Base-by-base conservation (phyloP, 2,113 vertebrate species). In the Ageneiosus marmoratus region DNA sequence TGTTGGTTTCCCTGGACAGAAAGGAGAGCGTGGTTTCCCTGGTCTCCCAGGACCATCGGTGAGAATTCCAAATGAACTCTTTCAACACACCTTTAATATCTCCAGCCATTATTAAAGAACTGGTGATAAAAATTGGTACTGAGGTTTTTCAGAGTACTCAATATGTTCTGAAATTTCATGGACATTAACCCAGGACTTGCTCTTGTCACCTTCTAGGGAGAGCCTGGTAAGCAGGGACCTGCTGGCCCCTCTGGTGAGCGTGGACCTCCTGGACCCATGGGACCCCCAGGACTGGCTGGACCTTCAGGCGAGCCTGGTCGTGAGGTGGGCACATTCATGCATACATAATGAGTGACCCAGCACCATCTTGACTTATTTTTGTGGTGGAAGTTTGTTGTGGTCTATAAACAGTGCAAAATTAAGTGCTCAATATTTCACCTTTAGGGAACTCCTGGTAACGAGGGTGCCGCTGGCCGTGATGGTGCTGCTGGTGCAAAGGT, bases 11-110 rank as follows among this genome's bases (percentile, higher is more conserved):
- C 96, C 96, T 0, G 98, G 98, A 90, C 95, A 96, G 87, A 95
- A 95, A 95, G 98, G 98, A 90, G 97, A 98, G 91, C 95, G 97
- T 93, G 98, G 98, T 74, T 97, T 97, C 95, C 94, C 96, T 0
- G 98, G 98, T 32, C 92, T 96, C 84, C 92, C 95, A 0, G 97
- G 98, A 85, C 94, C 95, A 83, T 70, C 93, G 85, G 97, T 99
- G 88, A 96, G 97, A 96, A 32, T 80, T 72, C 15, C 16, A 6
- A 62, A 12, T 51, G 37, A 77, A 76, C 7, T 2, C 48, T 83
- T 24, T 48, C 20, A 24, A 56, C 56, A 50, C 20, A 58, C 11
- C n/a, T 65, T 53, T 60, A 72, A 62, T 44, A 27, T 13, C n/a
- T 34, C 37, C n/a, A 44, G 10, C 4, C 53, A 60, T 4, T 81